phyloP scores from a whole-genome alignment of 1,140 invertebrate species.

The Rhagoletis zephyria region DNA sequence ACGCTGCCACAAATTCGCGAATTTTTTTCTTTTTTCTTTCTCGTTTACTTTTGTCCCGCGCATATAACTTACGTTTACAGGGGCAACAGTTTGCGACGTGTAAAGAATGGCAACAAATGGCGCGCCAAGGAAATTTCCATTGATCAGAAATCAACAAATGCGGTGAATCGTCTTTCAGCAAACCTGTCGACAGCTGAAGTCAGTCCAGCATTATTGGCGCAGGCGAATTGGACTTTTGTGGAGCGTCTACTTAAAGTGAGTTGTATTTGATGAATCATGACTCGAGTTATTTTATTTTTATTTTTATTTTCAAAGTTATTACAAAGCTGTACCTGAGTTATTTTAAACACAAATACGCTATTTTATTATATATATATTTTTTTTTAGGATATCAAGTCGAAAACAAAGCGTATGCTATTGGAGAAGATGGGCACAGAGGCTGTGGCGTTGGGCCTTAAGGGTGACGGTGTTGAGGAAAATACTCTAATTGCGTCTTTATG shows the following conservation, averaged over 20 bases:
- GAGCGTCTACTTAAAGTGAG: constrained; percentile 93
- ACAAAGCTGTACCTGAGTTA: constrained; percentile 51
- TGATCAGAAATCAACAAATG: constrained; percentile 71
- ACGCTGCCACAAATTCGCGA: constrained; percentile 50
- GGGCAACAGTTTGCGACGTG: constrained; percentile 77
- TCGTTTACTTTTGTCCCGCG: constrained; percentile 21
- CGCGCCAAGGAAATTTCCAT: constrained; percentile 77
- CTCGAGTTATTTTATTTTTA: no score
- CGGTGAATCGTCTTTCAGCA: constrained; percentile 69
- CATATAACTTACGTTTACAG: constrained; percentile 65
- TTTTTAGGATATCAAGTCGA: constrained; percentile 86
- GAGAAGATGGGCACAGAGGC: constrained; percentile 97
- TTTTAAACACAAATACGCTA: no score
- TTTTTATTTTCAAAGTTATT: no score
- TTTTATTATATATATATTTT: neutral
- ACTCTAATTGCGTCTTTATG: constrained; percentile 97
- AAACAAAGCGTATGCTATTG: constrained; percentile 97
- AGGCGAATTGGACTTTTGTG: constrained; percentile 98
- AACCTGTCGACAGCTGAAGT: constrained; percentile 70
- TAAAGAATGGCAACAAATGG: constrained; percentile 77
- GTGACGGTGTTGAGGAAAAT: constrained; percentile 92
- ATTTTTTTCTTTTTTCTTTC: constrained; percentile 44
- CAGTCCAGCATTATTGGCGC: constrained; percentile 84
- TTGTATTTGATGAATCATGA: constrained; percentile 35
- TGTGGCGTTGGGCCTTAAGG: constrained; percentile 80